Evolutionary conservation across 2,797 vertebrate species (phyloP), one percentile per base, ranked within the genome.

Genomic region (Poeciliopsis infans): DNA sequence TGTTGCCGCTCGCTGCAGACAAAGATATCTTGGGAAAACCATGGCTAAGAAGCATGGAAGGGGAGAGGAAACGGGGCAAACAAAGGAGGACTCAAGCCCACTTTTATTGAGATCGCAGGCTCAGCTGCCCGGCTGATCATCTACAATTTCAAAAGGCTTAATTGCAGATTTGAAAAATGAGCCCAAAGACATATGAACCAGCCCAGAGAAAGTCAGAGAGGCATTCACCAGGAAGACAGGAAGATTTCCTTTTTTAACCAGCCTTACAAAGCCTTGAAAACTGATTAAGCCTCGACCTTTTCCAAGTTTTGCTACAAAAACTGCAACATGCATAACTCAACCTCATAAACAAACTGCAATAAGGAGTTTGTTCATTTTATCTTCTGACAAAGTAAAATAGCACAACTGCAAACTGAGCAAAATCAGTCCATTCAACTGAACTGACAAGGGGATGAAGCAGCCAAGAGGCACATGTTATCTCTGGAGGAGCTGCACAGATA

Each of bases 91-190:
- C 20, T 75, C 55, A 85, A 79, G 28, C 73, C 75, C 53, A 49
- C 69, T 79, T 84, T 79, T 74, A 79, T 89, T 76, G 57, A 77
- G 83, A 88, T 77, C 36, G 74, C 41, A 83, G 66, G 7, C 36
- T 6, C 55, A 64, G 59, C 69, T 81, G 61, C 43, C 8, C 64
- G 76, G 77, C 69, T 81, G 72, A 49, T 84, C 84, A 81, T 74
- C 39, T 78, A 79, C 79, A 85, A 59, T 61, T 71, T 72, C 72
- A 76, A 73, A 25, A 89, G 72, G 31, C 28, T 39, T 70, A 76
- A 76, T 75, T 55, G 74, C 43, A 83, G 80, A 80, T 71, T 57
- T 5, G 12, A 76, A 71, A 72, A 71, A 71, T 45, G 49, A 77
- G 23, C 15, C 70, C 68, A 79, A 39, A 72, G 12, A 59, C 16